Percentiles rank a stretch among this genome's conserved stretches.
Conservation (phyloP, 2,797 vertebrate species). For the Syndactyla subalaris region DNA sequence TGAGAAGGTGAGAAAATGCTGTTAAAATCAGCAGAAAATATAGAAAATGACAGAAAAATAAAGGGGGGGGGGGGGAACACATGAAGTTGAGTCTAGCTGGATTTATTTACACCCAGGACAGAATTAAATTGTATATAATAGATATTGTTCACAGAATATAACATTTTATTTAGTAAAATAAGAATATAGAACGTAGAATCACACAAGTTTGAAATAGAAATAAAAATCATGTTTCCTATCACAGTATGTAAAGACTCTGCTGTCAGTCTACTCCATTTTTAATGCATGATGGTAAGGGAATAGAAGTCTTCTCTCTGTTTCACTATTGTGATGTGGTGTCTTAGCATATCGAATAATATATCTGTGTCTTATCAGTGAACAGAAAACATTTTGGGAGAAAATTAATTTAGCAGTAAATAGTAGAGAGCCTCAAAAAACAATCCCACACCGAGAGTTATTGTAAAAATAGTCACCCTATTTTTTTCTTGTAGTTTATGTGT, state of each 20-base stretch:
- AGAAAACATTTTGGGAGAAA: not conserved
- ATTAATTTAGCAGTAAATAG: not conserved
- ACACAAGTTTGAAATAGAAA: not conserved
- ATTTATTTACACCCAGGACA: not conserved
- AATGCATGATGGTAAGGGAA: not conserved
- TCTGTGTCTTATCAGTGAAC: not conserved
- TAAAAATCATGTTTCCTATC: not conserved
- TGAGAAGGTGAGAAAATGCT: not conserved
- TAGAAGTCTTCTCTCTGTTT: not conserved
- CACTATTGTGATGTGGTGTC: not conserved
- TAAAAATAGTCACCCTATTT: not conserved
- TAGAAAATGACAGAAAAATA: not conserved
- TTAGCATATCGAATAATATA: not conserved
- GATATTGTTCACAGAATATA: not conserved
- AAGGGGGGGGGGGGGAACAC: accelerated
- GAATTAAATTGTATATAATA: not conserved
- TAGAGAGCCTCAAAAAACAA: not conserved
- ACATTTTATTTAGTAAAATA: not conserved
- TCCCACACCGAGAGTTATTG: not conserved
- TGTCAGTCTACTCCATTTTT: not conserved
- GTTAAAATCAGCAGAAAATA: not conserved
- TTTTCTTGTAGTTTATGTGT: not conserved
- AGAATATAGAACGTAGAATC: not conserved
- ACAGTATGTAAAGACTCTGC: not conserved
- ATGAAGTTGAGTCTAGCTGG: not conserved